Conservation (phyloP, 2,113 vertebrate species). For the Paradoxurus hermaphroditus region DNA sequence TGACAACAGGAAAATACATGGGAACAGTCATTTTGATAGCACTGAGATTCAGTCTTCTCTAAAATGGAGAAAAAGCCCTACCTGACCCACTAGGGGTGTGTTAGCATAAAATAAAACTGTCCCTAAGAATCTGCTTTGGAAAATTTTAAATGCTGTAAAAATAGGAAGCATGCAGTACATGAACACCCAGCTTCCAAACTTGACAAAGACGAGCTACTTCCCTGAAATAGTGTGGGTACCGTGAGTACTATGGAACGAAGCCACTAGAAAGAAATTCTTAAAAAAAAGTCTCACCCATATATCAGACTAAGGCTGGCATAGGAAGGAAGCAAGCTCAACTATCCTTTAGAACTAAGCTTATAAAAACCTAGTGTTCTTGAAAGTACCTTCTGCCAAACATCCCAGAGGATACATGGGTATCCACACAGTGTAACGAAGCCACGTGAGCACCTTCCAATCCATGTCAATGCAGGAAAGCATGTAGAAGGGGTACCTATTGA, state of each 20-base stretch:
- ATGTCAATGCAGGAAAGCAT: constrained; percentile 93
- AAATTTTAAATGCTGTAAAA: neutral
- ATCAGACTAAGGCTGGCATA: neutral
- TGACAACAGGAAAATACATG: neutral
- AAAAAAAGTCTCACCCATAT: neutral
- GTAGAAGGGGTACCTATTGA: constrained; percentile 94
- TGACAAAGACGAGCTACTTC: neutral
- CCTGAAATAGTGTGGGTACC: neutral
- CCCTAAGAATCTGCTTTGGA: neutral
- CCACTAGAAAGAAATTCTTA: neutral
- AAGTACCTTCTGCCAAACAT: constrained; percentile 92
- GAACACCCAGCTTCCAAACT: neutral
- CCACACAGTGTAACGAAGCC: constrained; percentile 95
- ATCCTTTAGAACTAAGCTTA: neutral
- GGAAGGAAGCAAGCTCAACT: neutral
- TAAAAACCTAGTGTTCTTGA: neutral
- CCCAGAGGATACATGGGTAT: constrained; percentile 95
- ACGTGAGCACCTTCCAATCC: constrained; percentile 96
- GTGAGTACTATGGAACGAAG: neutral
- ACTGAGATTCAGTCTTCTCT: neutral
- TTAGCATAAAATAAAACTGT: constrained; percentile 3
- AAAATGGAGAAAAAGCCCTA: neutral
- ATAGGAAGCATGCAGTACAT: neutral
- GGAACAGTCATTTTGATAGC: neutral
- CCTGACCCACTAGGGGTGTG: neutral